Conservation (phyloP, 2,888 invertebrate genomes). For the Drosophila formosana region DNA sequence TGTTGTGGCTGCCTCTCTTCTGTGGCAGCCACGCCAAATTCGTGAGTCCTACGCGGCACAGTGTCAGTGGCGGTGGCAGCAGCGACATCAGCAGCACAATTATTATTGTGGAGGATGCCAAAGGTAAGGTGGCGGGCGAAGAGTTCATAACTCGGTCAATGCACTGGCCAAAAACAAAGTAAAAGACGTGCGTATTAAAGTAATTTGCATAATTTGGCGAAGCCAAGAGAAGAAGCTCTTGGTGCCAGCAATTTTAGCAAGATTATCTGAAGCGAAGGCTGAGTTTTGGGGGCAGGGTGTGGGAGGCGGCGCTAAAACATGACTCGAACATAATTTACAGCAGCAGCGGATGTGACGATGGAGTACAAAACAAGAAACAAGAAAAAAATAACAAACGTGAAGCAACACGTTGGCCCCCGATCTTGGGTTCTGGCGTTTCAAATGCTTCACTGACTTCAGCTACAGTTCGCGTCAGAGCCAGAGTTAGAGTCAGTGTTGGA, state of each 20-base stretch:
- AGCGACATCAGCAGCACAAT: conserved; percentile 83
- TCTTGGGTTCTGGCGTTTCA: conserved; percentile 67
- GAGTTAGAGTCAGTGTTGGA: conserved; percentile 1
- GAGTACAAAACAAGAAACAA: conserved; percentile 29
- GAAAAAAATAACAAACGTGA: conserved; percentile 49
- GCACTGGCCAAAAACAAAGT: conserved; percentile 53
- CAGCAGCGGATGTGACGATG: conserved; percentile 69
- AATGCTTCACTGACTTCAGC: conserved; percentile 68
- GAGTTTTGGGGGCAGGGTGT: conserved; percentile 4
- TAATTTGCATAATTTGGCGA: conserved; percentile 75
- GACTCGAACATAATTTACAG: conserved; percentile 80
- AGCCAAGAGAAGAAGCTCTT: conserved; percentile 14
- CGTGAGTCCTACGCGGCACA: conserved; percentile 71
- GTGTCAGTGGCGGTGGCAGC: conserved; percentile 32
- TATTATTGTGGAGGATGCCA: conserved; percentile 85
- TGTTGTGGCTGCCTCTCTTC: conserved; percentile 30
- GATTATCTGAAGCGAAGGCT: conserved; percentile 52
- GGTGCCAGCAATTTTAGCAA: conserved; percentile 40
- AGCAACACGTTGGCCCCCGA: conserved; percentile 63
- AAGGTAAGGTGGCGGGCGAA: conserved; percentile 79
- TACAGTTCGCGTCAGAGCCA: background rate
- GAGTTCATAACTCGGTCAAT: conserved; percentile 62
- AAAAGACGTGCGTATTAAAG: conserved; percentile 60
- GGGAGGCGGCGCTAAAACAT: conserved; percentile 55
- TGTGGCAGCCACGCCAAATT: conserved; percentile 58